These are phyloP conservation scores for Orchestia grillus DNA, from an alignment of 1,140 invertebrate species.

Conservation along the genomic window DNA sequence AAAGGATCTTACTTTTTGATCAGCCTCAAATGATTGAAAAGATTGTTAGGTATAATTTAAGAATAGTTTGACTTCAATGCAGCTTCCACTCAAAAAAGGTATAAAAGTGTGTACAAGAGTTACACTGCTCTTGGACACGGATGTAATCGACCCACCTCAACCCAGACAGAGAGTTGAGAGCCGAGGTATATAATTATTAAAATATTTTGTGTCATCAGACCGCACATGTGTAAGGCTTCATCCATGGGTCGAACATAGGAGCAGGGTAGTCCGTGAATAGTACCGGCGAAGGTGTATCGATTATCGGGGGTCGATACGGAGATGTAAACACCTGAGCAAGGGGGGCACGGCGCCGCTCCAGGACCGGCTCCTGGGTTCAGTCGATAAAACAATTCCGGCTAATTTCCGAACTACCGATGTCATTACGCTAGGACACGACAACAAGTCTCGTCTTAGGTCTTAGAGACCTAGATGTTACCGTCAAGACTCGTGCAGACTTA, in stretches of 20 bases:
- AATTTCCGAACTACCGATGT: background rate
- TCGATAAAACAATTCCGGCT: background rate
- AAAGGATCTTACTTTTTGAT: background rate
- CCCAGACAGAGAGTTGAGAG: background rate
- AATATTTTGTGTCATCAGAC: background rate
- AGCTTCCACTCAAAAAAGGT: background rate
- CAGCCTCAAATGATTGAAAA: background rate
- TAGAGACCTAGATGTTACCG: background rate
- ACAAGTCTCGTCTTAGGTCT: background rate
- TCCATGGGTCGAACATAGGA: background rate
- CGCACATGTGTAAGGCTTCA: background rate
- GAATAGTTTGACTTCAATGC: background rate
- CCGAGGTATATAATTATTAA: background rate
- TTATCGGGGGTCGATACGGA: background rate
- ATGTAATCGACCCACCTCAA: background rate
- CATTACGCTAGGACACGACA: background rate
- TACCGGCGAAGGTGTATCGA: background rate
- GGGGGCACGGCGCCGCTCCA: background rate
- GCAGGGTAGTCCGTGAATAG: background rate
- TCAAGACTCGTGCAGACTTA: background rate
- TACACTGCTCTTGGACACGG: background rate
- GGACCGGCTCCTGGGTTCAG: background rate
- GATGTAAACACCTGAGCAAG: background rate
- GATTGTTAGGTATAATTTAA: background rate
- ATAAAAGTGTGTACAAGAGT: background rate